Conservation (phyloP, 2,113 vertebrate genomes). For the Monarcha castaneiventris region DNA sequence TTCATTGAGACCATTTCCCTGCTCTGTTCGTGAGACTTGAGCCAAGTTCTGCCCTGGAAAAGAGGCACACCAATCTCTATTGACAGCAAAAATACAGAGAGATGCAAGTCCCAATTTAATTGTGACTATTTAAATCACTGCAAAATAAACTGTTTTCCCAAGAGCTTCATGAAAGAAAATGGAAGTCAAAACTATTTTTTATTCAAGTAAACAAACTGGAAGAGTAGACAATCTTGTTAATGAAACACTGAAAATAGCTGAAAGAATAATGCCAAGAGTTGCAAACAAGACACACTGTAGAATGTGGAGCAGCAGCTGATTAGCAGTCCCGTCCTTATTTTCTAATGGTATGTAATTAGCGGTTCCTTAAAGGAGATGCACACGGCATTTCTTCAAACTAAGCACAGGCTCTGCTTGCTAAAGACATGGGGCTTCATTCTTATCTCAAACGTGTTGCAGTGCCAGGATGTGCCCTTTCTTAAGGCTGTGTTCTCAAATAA, state of each 20-base stretch:
- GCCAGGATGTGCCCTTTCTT: slow-evolving; percentile 10
- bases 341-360: slow-evolving; percentile 41
- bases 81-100: not conserved
- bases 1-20: not conserved
- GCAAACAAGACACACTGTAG: slow-evolving; percentile 13
- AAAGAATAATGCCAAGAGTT: slow-evolving; percentile 49
- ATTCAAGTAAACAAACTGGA: slow-evolving; percentile 64
- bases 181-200: slow-evolving; percentile 64
- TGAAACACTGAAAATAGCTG: slow-evolving; percentile 61
- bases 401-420: slow-evolving; percentile 21
- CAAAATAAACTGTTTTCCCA: slow-evolving; percentile 64
- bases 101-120: slow-evolving; percentile 47
- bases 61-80: not conserved
- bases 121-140: slow-evolving; percentile 59
- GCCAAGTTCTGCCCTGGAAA: not conserved
- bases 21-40: not conserved
- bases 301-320: slow-evolving; percentile 44
- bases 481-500: not conserved
- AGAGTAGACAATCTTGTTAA: slow-evolving; percentile 66
- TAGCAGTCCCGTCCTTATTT: slow-evolving; percentile 7
- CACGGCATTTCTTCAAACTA: slow-evolving; percentile 28
- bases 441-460: not conserved
- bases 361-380: not conserved
- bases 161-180: slow-evolving; percentile 44
- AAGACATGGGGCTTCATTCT: not conserved